Conservation (phyloP, 2,797 vertebrate genomes). For the Parauchenoglanis punctatus region DNA sequence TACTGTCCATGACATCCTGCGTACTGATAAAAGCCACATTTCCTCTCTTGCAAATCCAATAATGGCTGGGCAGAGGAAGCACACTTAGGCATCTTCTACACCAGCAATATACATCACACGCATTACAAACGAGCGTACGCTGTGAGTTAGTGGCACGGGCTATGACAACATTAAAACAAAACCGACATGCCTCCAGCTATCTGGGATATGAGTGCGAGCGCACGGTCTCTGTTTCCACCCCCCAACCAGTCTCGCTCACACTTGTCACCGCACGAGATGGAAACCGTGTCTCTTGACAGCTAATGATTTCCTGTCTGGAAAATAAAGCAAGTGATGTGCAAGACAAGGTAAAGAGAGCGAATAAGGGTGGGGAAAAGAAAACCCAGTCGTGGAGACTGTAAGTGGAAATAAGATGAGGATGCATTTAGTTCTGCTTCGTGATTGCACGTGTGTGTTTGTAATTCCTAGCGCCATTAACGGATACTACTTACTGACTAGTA, state of each 20-base stretch:
- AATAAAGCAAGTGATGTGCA: constrained; percentile 73
- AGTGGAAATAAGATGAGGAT: not conserved
- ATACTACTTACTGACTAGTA: not conserved
- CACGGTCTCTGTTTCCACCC: constrained; percentile 9
- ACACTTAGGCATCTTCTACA: constrained; percentile 14
- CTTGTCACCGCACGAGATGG: constrained; percentile 63
- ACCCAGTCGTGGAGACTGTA: not conserved
- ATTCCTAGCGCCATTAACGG: not conserved
- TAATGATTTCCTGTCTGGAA: constrained; percentile 73
- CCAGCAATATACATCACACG: constrained; percentile 22
- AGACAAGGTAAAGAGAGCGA: constrained; percentile 37
- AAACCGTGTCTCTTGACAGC: constrained; percentile 70
- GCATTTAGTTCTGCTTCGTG: not conserved
- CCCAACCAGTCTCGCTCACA: not conserved
- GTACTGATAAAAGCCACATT: constrained; percentile 34
- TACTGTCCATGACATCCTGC: constrained; percentile 41
- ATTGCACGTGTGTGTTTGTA: not conserved
- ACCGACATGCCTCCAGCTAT: not conserved
- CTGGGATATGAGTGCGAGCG: constrained; percentile 19
- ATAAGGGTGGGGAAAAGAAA: not conserved
- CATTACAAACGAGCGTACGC: not conserved
- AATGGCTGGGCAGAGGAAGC: constrained; percentile 1
- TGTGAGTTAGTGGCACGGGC: not conserved
- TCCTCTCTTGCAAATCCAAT: constrained; percentile 38
- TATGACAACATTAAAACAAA: not conserved